phyloP scores from a whole-genome alignment of 2,113 vertebrate genomes.

The Crotalus horridus region DNA sequence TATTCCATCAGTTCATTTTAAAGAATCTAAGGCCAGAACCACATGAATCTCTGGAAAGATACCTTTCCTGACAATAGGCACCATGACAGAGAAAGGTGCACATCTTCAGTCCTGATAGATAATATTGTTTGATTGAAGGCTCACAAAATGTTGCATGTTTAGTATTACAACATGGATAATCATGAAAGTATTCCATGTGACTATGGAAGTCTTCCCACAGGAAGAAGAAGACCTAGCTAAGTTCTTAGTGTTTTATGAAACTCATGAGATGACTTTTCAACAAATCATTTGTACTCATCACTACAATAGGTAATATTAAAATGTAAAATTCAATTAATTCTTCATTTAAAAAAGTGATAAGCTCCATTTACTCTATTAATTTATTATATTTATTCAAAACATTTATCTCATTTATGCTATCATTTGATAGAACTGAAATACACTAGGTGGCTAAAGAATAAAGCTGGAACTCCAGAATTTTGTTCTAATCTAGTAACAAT shows the following conservation, averaged over 20 bases:
- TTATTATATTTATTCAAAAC: neutral
- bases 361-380: neutral
- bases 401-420: neutral
- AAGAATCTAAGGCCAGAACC: no score
- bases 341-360: neutral
- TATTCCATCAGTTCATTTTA: no score
- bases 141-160: neutral
- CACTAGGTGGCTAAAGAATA: neutral
- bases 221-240: neutral
- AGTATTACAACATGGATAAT: neutral
- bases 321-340: neutral
- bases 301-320: neutral
- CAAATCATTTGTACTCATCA: neutral
- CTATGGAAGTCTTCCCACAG: neutral
- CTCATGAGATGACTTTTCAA: neutral
- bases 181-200: no score
- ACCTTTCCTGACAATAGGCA: neutral
- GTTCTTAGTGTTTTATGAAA: neutral
- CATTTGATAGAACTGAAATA: neutral
- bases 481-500: neutral
- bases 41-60: neutral
- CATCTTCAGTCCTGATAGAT: neutral
- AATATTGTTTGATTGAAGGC: neutral
- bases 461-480: neutral
- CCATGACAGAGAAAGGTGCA: neutral